Evolutionary conservation across 2,113 vertebrate species (phyloP).

Genomic region (Heterochromis multidens): DNA sequence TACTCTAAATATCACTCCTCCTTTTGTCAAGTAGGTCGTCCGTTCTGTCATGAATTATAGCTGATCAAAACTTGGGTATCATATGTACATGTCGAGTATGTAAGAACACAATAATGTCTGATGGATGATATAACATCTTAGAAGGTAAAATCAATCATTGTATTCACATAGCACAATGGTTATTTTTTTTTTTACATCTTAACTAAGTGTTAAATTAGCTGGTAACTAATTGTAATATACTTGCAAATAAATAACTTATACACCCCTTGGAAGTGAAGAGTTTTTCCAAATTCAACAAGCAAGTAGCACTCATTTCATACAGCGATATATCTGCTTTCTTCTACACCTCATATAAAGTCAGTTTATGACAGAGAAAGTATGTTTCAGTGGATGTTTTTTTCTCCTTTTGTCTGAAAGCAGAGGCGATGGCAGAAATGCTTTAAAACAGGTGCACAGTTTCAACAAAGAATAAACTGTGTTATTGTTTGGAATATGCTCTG

Average conservation of each 20-base stretch:
- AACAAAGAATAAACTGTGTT: background rate
- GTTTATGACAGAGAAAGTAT: background rate
- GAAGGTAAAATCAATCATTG: background rate
- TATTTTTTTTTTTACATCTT: background rate
- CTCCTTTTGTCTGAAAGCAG: background rate
- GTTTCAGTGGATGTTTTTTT: background rate
- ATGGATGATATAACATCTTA: background rate
- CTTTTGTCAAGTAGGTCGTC: constrained; percentile 52
- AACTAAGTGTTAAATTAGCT: background rate
- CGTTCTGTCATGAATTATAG: constrained; percentile 28
- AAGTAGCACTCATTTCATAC: background rate
- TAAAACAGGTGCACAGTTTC: constrained; percentile 15
- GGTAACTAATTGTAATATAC: background rate
- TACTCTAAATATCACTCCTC: constrained; percentile 65
- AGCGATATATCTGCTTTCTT: background rate
- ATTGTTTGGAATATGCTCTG: constrained; percentile 20
- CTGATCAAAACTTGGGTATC: background rate
- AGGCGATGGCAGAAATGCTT: background rate
- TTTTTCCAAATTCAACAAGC: background rate
- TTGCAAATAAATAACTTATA: background rate
- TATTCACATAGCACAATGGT: background rate
- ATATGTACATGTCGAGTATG: background rate
- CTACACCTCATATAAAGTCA: background rate
- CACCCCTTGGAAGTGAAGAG: background rate
- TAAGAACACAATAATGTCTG: background rate